phyloP scores from a whole-genome alignment of 1,140 invertebrate genomes.

The Drosophila paulistorum region DNA sequence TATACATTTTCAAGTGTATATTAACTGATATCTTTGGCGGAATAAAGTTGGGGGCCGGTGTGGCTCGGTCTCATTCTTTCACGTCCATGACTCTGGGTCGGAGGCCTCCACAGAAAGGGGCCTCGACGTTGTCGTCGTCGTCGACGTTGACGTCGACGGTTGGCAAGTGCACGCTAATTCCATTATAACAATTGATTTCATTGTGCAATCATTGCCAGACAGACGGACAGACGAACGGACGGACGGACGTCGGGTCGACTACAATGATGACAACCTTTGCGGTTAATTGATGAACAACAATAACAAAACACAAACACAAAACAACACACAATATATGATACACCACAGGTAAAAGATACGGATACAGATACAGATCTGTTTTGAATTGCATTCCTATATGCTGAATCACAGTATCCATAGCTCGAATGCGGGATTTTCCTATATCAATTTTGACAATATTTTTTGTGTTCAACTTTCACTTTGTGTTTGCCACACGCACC shows the following conservation, averaged over 20 bases:
- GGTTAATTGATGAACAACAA: constrained; percentile 51
- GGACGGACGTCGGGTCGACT: constrained; percentile 48
- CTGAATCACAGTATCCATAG: constrained; percentile 47
- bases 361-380: constrained; percentile 38
- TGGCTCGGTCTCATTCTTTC: constrained; percentile 1
- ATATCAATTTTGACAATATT: constrained; percentile 28
- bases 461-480: constrained; percentile 62
- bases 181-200: constrained; percentile 82
- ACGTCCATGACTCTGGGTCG: constrained; percentile 7
- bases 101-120: constrained; percentile 32
- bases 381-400: constrained; percentile 39
- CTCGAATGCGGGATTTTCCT: constrained; percentile 9
- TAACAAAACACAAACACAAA: constrained; percentile 25
- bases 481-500: constrained; percentile 47
- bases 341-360: constrained; percentile 45
- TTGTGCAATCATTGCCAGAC: constrained; percentile 77
- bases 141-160: constrained; percentile 24
- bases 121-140: constrained; percentile 33
- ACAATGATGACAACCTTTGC: constrained; percentile 54
- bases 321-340: constrained; percentile 5
- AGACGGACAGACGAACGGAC: constrained; percentile 22
- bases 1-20: constrained; percentile 37
- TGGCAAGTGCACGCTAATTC: constrained; percentile 69
- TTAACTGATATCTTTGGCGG: constrained; percentile 43
- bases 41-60: neutral